These are phyloP conservation scores for Drosophila helvetica DNA, from an alignment of 2,888 invertebrate genomes.

Conservation along the genomic window DNA sequence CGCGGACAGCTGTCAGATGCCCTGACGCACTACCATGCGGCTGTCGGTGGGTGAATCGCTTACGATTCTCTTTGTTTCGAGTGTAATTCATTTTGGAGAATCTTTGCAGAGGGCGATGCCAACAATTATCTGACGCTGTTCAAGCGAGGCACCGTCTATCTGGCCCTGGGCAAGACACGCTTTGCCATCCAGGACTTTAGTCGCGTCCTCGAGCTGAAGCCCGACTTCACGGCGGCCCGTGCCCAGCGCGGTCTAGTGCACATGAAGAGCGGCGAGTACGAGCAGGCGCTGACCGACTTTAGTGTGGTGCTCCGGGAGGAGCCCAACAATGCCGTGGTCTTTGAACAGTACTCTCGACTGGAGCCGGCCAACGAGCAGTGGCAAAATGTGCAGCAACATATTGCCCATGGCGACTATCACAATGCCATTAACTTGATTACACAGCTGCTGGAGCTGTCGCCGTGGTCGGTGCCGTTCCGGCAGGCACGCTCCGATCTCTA, in stretches of 20 bases:
- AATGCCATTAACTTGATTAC: slow-evolving; percentile 88
- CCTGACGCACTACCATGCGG: slow-evolving; percentile 98
- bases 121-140: slow-evolving; percentile 97
- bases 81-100: neutral
- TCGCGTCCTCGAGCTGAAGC: slow-evolving; percentile 95
- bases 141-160: slow-evolving; percentile 97
- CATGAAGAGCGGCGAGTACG: slow-evolving; percentile 94
- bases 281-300: slow-evolving; percentile 92
- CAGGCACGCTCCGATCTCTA: slow-evolving; percentile 95
- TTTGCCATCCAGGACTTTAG: slow-evolving; percentile 97
- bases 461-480: slow-evolving; percentile 94
- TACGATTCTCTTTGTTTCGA: neutral
- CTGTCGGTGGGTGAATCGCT: slow-evolving; percentile 90
- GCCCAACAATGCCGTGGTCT: slow-evolving; percentile 91
- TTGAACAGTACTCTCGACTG: slow-evolving; percentile 88
- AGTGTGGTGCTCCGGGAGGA: slow-evolving; percentile 90
- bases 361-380: slow-evolving; percentile 87
- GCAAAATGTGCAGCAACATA: slow-evolving; percentile 87
- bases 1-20: slow-evolving; percentile 98
- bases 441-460: slow-evolving; percentile 90
- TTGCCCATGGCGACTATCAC: slow-evolving; percentile 85
- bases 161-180: slow-evolving; percentile 97
- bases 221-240: slow-evolving; percentile 95
- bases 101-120: slow-evolving; percentile 93
- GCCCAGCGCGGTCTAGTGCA: slow-evolving; percentile 94